Conservation (phyloP, 2,888 invertebrate species). For the Megastigmus dorsalis region DNA sequence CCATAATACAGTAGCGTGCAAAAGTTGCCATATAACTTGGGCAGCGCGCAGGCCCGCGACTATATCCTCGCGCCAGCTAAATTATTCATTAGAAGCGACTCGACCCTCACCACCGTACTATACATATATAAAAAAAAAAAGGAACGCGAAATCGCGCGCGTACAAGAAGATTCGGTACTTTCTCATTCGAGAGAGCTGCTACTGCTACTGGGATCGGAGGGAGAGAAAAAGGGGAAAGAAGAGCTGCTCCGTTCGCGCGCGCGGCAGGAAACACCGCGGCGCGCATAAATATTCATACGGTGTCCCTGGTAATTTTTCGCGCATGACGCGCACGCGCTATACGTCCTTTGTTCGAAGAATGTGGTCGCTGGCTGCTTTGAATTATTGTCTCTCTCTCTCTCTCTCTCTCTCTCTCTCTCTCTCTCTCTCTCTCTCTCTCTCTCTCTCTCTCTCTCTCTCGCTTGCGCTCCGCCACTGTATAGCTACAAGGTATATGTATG, state of each 20-base stretch:
- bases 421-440: not conserved
- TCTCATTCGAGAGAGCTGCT: not conserved
- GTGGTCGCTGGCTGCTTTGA: constrained; percentile 6
- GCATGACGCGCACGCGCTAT: constrained; percentile 41
- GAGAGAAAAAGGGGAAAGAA: not conserved
- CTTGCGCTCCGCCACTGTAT: too few species aligned
- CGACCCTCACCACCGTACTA: too few species aligned
- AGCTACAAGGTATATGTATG: too few species aligned
- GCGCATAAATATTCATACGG: constrained; percentile 59
- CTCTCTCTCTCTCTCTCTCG: not conserved
- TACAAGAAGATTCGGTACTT: constrained; percentile 9
- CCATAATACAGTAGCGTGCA: too few species aligned
- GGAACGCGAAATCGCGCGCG: too few species aligned
- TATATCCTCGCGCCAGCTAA: too few species aligned
- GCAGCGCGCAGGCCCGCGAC: too few species aligned
- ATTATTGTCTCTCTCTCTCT: not conserved
- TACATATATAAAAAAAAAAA: too few species aligned
- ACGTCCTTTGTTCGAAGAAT: constrained; percentile 2
- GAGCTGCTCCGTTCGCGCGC: not conserved
- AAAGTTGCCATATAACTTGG: too few species aligned
- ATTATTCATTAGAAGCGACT: constrained; percentile 33
- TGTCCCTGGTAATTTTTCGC: constrained; percentile 57
- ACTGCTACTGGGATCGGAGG: too few species aligned
- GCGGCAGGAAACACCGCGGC: constrained; percentile 9
- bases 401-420: not conserved